A percentile compares a stretch with the other conserved stretches of the same genome.
Conservation (phyloP, 2,888 invertebrate species). For the Dichetophora obliterata region DNA sequence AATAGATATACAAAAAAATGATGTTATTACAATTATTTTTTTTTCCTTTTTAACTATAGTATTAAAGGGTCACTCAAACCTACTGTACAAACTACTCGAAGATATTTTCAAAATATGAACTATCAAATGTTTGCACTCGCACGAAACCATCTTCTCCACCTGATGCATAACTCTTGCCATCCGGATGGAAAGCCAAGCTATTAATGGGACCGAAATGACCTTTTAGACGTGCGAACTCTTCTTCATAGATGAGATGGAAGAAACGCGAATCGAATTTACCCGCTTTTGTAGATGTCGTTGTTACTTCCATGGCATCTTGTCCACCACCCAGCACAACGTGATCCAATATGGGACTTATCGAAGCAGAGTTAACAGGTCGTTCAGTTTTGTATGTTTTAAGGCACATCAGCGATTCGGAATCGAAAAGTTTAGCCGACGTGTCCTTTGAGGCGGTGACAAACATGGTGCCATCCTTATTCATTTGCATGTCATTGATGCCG, state of each 20-base stretch:
- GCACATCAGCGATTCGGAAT: conserved; percentile 86
- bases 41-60: conserved; percentile 36
- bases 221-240: conserved; percentile 97
- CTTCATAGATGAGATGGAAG: conserved; percentile 96
- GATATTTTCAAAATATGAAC: conserved; percentile 87
- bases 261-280: conserved; percentile 98
- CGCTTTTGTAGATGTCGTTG: conserved; percentile 91
- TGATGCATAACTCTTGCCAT: conserved; percentile 95
- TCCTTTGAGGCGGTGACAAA: conserved; percentile 98
- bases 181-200: conserved; percentile 97
- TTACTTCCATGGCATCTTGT: conserved; percentile 99
- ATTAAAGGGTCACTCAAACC: neutral
- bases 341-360: conserved; percentile 94
- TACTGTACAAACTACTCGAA: conserved; percentile 56
- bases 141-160: conserved; percentile 99
- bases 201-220: conserved; percentile 99
- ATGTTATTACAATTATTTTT: conserved; percentile 12
- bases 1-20: conserved; percentile 1
- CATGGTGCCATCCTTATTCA: conserved; percentile 93
- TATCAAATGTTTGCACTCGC: conserved; percentile 95
- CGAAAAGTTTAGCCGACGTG: conserved; percentile 94
- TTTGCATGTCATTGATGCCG: conserved; percentile 96
- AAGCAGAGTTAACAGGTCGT: conserved; percentile 97
- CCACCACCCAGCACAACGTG: conserved; percentile 99
- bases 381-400: conserved; percentile 98